phyloP scores from a whole-genome alignment of 1,140 invertebrate species.

The Drosophila persimilis region DNA sequence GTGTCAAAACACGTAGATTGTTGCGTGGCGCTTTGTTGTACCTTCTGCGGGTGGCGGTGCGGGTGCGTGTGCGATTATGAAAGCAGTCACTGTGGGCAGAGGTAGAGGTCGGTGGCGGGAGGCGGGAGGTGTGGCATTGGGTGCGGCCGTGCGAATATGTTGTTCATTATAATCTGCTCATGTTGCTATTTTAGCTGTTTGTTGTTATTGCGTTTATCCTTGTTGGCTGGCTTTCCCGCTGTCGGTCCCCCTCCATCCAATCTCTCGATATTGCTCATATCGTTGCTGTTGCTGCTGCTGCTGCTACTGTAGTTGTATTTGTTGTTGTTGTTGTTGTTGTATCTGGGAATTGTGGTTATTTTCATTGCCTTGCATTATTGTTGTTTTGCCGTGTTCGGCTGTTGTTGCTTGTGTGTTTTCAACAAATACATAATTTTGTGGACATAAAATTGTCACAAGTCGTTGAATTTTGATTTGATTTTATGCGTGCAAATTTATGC shows the following conservation, averaged over 20 bases:
- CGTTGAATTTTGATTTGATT: slow-evolving; percentile 81
- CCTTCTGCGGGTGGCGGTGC: slow-evolving; percentile 27
- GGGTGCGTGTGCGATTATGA: slow-evolving; percentile 52
- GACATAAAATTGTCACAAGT: slow-evolving; percentile 82
- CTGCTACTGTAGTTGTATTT: slow-evolving; percentile 72
- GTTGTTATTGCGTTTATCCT: slow-evolving; percentile 77
- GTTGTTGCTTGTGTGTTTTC: slow-evolving; percentile 68
- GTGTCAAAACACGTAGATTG: slow-evolving; percentile 81
- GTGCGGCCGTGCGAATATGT: slow-evolving; percentile 79
- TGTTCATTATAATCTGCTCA: slow-evolving; percentile 80
- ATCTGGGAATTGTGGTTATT: slow-evolving; percentile 70
- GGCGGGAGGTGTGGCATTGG: slow-evolving; percentile 40
- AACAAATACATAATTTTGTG: slow-evolving; percentile 82
- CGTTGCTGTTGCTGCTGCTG: slow-evolving; percentile 36
- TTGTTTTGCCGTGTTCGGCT: slow-evolving; percentile 65
- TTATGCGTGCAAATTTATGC: slow-evolving; percentile 80
- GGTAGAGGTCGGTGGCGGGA: neutral
- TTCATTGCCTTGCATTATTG: slow-evolving; percentile 76
- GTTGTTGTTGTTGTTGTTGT: slow-evolving; percentile 51
- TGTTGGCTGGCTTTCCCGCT: slow-evolving; percentile 29
- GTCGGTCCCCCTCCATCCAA: neutral
- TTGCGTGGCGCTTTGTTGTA: slow-evolving; percentile 72
- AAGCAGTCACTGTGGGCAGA: slow-evolving; percentile 16
- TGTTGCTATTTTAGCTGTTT: slow-evolving; percentile 80
- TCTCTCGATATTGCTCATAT: slow-evolving; percentile 46